Evolutionary conservation across 2,113 vertebrate genomes (phyloP).

Genomic region (Callopanchax toddi): DNA sequence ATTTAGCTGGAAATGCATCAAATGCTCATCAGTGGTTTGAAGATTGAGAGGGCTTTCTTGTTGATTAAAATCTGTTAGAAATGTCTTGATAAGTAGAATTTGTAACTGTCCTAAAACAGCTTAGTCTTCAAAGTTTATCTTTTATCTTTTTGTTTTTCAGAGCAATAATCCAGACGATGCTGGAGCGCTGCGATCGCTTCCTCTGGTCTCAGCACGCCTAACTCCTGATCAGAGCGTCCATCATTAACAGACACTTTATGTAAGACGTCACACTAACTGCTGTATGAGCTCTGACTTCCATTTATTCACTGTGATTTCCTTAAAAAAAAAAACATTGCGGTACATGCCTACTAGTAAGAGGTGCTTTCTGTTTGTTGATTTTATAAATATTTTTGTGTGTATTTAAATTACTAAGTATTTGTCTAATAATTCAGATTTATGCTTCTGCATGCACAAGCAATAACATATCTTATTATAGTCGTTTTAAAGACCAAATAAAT

Average conservation of each 20-base stretch:
- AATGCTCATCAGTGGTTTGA: too few relatives aligned
- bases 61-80: too few relatives aligned
- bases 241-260: conserved; percentile 16
- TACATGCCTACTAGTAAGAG: too few relatives aligned
- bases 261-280: conserved; percentile 15
- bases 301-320: conserved; percentile 43
- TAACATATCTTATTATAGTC: conserved; percentile 6
- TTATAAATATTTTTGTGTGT: neutral
- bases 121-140: neutral
- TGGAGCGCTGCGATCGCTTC: conserved; percentile 95
- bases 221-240: conserved; percentile 8
- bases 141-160: conserved; percentile 68
- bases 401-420: conserved; percentile 1
- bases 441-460: conserved; percentile 15
- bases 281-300: conserved; percentile 18
- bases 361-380: conserved; percentile 21
- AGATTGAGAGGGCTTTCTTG: too few relatives aligned
- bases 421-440: conserved; percentile 3
- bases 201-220: conserved; percentile 96
- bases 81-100: too few relatives aligned
- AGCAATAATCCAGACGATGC: conserved; percentile 93
- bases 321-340: too few relatives aligned
- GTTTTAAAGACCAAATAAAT: conserved; percentile 8
- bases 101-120: neutral
- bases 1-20: too few relatives aligned